A percentile compares a stretch with the other conserved stretches of the same genome.
phyloP scores from a whole-genome alignment of 2,888 invertebrate species.

The Sesia bembeciformis region DNA sequence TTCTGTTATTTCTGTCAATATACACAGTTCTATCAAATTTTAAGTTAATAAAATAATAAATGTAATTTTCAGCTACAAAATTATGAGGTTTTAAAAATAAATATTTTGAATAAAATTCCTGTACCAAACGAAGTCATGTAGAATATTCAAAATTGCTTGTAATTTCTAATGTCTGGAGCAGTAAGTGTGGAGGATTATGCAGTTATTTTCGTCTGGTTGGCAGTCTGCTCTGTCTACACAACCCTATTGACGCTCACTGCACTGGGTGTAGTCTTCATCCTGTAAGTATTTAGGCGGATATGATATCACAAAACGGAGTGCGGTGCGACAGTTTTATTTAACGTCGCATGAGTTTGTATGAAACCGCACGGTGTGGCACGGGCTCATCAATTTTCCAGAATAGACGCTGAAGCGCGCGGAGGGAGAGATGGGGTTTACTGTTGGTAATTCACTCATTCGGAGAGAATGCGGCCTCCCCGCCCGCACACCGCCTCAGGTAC shows the following conservation, averaged over 20 bases:
- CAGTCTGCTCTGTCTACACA: conserved; percentile 38
- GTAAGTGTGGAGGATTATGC: conserved; percentile 32
- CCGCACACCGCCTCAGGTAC: too few species aligned
- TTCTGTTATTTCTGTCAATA: too few species aligned
- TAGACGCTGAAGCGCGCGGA: too few species aligned
- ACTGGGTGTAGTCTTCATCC: conserved; percentile 34
- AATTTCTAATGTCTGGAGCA: conserved; percentile 39
- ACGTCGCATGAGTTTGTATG: too few species aligned
- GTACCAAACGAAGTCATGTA: conserved; percentile 17
- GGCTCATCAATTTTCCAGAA: too few species aligned
- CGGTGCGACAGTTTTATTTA: conserved; percentile 5
- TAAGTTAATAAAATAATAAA: too few species aligned
- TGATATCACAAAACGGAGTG: neutral
- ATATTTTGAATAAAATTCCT: too few species aligned
- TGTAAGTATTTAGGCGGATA: conserved; percentile 30
- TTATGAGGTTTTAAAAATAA: too few species aligned
- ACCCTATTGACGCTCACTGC: conserved; percentile 38
- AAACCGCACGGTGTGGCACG: too few species aligned
- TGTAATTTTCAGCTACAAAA: too few species aligned
- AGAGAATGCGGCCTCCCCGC: too few species aligned
- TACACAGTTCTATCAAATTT: too few species aligned
- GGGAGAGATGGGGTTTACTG: conserved; percentile 9
- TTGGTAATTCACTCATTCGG: conserved; percentile 2
- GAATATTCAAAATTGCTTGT: conserved; percentile 9
- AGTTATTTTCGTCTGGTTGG: conserved; percentile 39